phyloP scores from a whole-genome alignment of 2,888 invertebrate species.

The Drosophila vallismaia region DNA sequence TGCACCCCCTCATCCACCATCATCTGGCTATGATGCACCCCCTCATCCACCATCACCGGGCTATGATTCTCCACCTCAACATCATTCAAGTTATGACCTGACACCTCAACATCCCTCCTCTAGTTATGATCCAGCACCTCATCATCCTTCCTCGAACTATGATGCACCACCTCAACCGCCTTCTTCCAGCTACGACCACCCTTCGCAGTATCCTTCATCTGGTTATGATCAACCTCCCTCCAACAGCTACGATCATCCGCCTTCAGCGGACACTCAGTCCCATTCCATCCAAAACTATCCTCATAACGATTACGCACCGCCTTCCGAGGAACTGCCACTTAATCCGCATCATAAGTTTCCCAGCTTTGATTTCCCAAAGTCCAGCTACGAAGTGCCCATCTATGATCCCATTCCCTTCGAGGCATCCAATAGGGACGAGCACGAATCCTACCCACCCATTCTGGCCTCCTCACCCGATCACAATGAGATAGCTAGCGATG shows the following conservation, averaged over 20 bases:
- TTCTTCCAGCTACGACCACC: conserved; percentile 5
- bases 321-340: conserved; percentile 80
- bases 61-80: conserved; percentile 50
- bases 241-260: conserved; percentile 1
- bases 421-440: conserved; percentile 69
- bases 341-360: conserved; percentile 79
- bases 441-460: conserved; percentile 80
- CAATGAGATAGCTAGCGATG: conserved; percentile 52
- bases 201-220: conserved; percentile 11
- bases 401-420: conserved; percentile 82
- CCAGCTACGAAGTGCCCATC: conserved; percentile 83
- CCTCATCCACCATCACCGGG: conserved; percentile 42
- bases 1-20: conserved; percentile 40
- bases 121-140: conserved; percentile 8
- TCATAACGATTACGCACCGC: conserved; percentile 66
- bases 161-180: conserved; percentile 21
- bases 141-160: conserved; percentile 11
- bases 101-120: conserved; percentile 21
- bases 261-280: conserved; percentile 46
- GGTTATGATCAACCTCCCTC: conserved; percentile 24
- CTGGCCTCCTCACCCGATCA: conserved; percentile 20
- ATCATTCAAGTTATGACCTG: background rate
- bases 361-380: conserved; percentile 81
- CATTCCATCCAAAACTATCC: conserved; percentile 47
- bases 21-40: conserved; percentile 41